A percentile compares a stretch with the other conserved stretches of the same genome.
Conservation (phyloP, 1,140 invertebrate species). For the Lasioglossum albipes region DNA sequence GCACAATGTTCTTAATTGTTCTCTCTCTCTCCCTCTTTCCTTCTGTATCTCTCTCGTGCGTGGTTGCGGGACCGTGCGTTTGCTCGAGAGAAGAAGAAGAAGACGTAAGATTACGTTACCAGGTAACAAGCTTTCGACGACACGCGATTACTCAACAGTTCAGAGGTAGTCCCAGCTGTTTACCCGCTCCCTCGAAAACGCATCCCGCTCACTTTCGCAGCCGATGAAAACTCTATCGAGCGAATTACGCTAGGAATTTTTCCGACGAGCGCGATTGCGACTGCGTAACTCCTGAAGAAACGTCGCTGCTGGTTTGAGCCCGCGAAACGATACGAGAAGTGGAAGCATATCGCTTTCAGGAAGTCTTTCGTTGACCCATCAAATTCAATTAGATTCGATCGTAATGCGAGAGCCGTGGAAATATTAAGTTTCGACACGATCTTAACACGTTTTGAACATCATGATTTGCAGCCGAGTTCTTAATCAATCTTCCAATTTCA, state of each 20-base stretch:
- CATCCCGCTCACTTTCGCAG: not conserved
- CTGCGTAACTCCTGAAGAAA: too few species aligned
- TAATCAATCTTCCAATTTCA: too few species aligned
- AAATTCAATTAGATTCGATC: too few species aligned
- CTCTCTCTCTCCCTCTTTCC: too few species aligned
- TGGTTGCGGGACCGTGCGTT: not conserved
- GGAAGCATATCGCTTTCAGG: too few species aligned
- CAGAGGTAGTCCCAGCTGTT: not conserved
- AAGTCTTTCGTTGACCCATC: too few species aligned
- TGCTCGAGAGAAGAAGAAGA: not conserved
- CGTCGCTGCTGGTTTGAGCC: too few species aligned
- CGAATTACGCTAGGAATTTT: not conserved
- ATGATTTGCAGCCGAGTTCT: too few species aligned
- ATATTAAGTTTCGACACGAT: too few species aligned
- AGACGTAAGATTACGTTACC: not conserved
- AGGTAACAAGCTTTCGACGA: not conserved
- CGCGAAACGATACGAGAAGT: too few species aligned
- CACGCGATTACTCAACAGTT: not conserved
- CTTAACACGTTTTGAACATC: too few species aligned
- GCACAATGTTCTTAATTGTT: not conserved
- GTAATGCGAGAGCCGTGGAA: too few species aligned
- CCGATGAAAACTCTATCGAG: not conserved
- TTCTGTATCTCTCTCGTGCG: not conserved
- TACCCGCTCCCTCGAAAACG: not conserved
- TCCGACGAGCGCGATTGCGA: not conserved